These are phyloP conservation scores for Drosophila varians DNA, from an alignment of 1,140 invertebrate species.

Conservation along the genomic window DNA sequence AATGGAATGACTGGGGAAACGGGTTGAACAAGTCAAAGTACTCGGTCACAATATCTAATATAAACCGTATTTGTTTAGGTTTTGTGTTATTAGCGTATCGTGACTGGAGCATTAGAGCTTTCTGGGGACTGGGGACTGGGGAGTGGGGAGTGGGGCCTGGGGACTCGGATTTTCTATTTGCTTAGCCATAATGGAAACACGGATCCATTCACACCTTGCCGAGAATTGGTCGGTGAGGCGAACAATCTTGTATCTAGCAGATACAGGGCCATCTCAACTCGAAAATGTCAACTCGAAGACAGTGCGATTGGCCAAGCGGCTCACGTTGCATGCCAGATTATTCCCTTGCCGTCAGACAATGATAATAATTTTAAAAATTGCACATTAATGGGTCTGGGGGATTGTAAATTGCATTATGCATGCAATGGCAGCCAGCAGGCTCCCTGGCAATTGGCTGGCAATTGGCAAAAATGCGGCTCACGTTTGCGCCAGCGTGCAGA, in stretches of 20 bases:
- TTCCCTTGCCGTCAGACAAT: conserved; percentile 46
- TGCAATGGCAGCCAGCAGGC: conserved; percentile 33
- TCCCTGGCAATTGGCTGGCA: conserved; percentile 25
- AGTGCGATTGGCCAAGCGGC: conserved; percentile 60
- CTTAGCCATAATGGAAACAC: conserved; percentile 60
- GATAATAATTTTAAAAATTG: conserved; percentile 69
- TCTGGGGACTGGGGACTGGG: too few relatives aligned
- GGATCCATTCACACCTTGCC: conserved; percentile 71
- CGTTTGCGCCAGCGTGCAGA: conserved; percentile 65
- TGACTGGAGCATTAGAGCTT: conserved; percentile 65
- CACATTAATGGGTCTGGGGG: conserved; percentile 28
- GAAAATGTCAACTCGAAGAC: conserved; percentile 63
- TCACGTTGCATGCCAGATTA: conserved; percentile 61
- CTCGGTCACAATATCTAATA: conserved; percentile 27
- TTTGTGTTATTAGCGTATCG: conserved; percentile 68
- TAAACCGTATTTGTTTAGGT: conserved; percentile 51
- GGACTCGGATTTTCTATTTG: conserved; percentile 62
- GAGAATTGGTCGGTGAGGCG: conserved; percentile 35
- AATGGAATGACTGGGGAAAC: conserved; percentile 24
- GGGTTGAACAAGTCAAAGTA: conserved; percentile 43
- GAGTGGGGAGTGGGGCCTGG: too few relatives aligned
- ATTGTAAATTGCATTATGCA: conserved; percentile 65
- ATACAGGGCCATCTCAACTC: conserved; percentile 17
- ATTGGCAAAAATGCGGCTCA: conserved; percentile 60
- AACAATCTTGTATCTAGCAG: conserved; percentile 29